A percentile compares a stretch with the other conserved stretches of the same genome.
phyloP scores from a whole-genome alignment of 2,113 vertebrate genomes.

The Scatophagus argus region DNA sequence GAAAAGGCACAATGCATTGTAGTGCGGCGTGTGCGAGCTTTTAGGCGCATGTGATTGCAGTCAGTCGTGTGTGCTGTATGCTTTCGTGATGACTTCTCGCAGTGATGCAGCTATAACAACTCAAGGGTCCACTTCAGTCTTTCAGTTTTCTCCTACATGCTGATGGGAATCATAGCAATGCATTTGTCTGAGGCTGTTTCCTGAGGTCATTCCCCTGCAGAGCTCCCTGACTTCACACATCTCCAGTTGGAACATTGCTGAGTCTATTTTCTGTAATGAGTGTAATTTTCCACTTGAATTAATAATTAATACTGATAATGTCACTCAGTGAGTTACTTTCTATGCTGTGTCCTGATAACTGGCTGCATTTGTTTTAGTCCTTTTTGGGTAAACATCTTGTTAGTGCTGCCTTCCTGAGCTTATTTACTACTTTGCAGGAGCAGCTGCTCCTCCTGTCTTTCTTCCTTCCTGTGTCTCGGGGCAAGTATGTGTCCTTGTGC shows the following conservation, averaged over 20 bases:
- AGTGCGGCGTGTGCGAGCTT: constrained; percentile 3
- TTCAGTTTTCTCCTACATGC: constrained; percentile 30
- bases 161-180: constrained; percentile 32
- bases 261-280: constrained; percentile 35
- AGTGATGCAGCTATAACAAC: constrained; percentile 37
- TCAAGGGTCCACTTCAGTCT: constrained; percentile 46
- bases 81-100: constrained; percentile 35
- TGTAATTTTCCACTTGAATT: constrained; percentile 51
- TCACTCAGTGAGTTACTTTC: constrained; percentile 31
- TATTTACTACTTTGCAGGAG: constrained; percentile 21
- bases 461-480: not conserved
- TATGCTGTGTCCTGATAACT: constrained; percentile 17
- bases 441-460: not conserved
- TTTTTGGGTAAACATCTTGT: constrained; percentile 4
- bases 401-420: not conserved
- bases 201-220: constrained; percentile 38
- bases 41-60: constrained; percentile 21
- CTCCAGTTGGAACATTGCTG: constrained; percentile 33
- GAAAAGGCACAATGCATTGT: constrained; percentile 33
- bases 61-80: not conserved
- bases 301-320: constrained; percentile 42
- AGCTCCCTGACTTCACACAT: constrained; percentile 27
- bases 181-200: constrained; percentile 28
- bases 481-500: not conserved
- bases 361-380: constrained; percentile 6